Percentiles rank a stretch among this genome's conserved stretches.
These are phyloP conservation scores for Luidia sarsii DNA, from an alignment of 53 echinoderm and acorn worm species.

Conservation along the genomic window DNA sequence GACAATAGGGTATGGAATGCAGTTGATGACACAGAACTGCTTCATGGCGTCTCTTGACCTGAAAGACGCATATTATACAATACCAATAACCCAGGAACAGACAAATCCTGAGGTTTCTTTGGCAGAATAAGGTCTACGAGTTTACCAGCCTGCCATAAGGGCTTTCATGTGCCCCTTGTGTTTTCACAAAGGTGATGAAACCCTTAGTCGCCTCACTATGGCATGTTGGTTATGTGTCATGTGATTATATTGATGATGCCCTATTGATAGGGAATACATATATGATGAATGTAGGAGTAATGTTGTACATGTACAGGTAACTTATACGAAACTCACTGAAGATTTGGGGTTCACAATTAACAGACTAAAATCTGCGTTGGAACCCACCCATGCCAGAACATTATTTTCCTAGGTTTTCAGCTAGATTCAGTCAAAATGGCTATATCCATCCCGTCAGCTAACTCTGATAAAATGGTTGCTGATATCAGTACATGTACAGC, in stretches of 20 bases:
- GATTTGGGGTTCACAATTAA: background rate
- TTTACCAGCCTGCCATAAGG: slow-evolving; percentile 58
- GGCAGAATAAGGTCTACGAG: no score
- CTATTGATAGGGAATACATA: no score
- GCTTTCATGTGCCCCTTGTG: slow-evolving; percentile 18
- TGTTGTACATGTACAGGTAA: no score
- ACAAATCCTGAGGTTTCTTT: no score
- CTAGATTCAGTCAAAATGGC: background rate
- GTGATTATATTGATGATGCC: background rate
- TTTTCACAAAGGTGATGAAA: slow-evolving; percentile 55
- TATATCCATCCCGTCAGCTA: background rate
- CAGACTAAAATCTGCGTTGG: no score
- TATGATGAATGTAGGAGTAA: background rate
- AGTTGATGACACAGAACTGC: no score
- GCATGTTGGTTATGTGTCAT: background rate
- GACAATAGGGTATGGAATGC: no score
- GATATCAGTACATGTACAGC: background rate
- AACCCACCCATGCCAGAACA: background rate
- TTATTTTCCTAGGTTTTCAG: background rate
- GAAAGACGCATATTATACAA: no score
- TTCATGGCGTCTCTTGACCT: no score
- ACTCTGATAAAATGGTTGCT: background rate
- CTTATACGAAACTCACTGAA: background rate
- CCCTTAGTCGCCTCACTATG: slow-evolving; percentile 19
- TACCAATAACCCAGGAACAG: no score